Evolutionary conservation across 2,113 vertebrate genomes (phyloP), one percentile per base, ranked within the genome.

Genomic region (Tapirus terrestris): DNA sequence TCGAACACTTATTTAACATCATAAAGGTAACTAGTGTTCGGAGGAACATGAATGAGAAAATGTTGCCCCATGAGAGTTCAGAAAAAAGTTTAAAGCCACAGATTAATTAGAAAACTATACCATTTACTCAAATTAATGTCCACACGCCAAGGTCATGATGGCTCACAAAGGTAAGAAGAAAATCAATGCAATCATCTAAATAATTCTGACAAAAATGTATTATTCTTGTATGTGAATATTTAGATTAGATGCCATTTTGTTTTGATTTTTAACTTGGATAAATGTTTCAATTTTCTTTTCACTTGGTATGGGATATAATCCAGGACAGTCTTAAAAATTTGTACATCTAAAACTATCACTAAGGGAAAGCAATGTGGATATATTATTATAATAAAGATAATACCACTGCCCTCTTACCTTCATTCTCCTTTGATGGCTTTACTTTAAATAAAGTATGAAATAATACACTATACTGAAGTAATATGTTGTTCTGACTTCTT

Each of bases 211-310:
- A 39, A 39, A 72, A 80, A 56, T 72, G 2, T 67, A 48, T 73
- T 72, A 48, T 56, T 72, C n/a, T 23, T 75, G 25, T 43, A 33
- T 21, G 63, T 1, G 33, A 23, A 29, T 39, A 61, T 8, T 75
- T 86, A 87, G 9, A 33, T 61, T 7, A 96, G 12, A 56, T 77
- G 29, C 13, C 13, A 53, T 60, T 92, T 91, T 75, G 27, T 86
- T 82, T 91, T n/a, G 10, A 61, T 53, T 33, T 91, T 81, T 89
- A 75, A 68, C 48, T 5, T 48, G 39, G 21, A 75, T 58, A 84
- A 73, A 89, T 79, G n/a, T 88, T 29, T 72, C 45, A 16, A 1
- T 56, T 90, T 39, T 95, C 39, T 92, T 93, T 91, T 94, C 21
- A 68, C 23, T 75, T 95, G 17, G 5, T 89, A 73, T 21, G 75